phyloP scores from a whole-genome alignment of 2,113 vertebrate genomes.

The Setophaga coronata region DNA sequence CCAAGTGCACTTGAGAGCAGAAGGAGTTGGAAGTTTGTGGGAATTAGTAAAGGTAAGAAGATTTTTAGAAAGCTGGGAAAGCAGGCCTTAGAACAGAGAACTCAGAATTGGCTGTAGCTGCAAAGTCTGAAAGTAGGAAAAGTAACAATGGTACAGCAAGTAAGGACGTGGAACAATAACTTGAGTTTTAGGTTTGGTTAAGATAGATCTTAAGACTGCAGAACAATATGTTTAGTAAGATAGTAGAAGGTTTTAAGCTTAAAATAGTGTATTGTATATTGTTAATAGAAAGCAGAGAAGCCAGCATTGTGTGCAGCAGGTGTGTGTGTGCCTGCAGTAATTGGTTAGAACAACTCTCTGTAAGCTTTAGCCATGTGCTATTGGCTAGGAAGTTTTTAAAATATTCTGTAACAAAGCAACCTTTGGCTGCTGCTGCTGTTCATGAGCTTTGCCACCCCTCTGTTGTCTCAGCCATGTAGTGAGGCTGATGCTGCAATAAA shows the following conservation, averaged over 20 bases:
- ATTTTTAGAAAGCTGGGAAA: not conserved
- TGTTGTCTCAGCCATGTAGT: not conserved
- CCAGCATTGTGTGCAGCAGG: not conserved
- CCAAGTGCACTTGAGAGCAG: constrained; percentile 12
- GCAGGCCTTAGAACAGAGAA: not conserved
- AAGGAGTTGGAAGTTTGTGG: not conserved
- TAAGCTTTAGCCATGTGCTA: not conserved
- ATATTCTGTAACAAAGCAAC: not conserved
- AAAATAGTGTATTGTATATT: not conserved
- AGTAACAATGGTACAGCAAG: not conserved
- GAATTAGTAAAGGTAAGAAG: not conserved
- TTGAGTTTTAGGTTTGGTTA: not conserved
- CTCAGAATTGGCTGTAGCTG: not conserved
- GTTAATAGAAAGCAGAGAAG: not conserved
- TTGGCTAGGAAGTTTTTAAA: not conserved
- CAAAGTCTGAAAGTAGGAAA: not conserved
- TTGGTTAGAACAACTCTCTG: not conserved
- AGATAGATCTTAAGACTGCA: not conserved
- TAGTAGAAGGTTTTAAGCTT: not conserved
- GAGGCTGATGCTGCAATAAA: not conserved
- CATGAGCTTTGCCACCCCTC: not conserved
- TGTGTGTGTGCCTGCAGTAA: not conserved
- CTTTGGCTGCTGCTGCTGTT: not conserved
- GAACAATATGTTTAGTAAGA: not conserved
- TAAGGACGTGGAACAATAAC: not conserved